Evolutionary conservation across 2,888 invertebrate genomes (phyloP), one percentile per base, ranked within the genome.

Genomic region (Altica lythri): DNA sequence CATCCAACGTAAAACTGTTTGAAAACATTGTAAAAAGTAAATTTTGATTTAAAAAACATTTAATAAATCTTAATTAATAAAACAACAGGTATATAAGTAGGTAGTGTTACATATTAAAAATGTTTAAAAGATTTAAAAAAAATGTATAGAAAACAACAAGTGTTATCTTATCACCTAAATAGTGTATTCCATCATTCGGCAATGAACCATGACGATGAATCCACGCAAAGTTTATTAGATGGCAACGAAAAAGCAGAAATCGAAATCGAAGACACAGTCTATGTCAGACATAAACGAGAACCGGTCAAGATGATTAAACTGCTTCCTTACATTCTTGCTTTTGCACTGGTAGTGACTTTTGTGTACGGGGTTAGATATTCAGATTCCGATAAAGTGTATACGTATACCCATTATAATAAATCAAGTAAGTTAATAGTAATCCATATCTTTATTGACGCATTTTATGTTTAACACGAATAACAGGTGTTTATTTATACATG

Each of bases 341-440:
- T 27, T 14, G 40, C 22, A 2, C 8, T 48, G 16, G 8, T 53
- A 9, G 17, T 48, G 8, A 37, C 22, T 35, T 32, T 48, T 17
- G 48, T 53, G 16, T 53, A 48, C 19, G 34, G 35, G 10, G 37
- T 40, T 5, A 37, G 44, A 17, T 10, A 37, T 25, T 18, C 14
- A 19, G 2, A 3, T 17, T 29, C 19, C 17, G 44, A 16, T 10
- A 25, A 27, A 2, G 2, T 9, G n/a, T 27, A 27, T 27, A 2
- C n/a, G 2, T n/a, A 3, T 27, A 25, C 19, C 27, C 3, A 9
- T 9, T 8, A 27, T 27, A 27, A 27, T 27, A 4, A 27, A n/a
- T 27, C 27, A 27, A 27, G 25, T 50, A n/a, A 30, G 10, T 2
- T 42, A n/a, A 32, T 34, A n/a, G n/a, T n/a, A n/a, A n/a, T n/a